Percentiles rank a stretch among this genome's conserved stretches.
Evolutionary conservation across 1,140 invertebrate species (phyloP).

Genomic region (Megalopta genalis): DNA sequence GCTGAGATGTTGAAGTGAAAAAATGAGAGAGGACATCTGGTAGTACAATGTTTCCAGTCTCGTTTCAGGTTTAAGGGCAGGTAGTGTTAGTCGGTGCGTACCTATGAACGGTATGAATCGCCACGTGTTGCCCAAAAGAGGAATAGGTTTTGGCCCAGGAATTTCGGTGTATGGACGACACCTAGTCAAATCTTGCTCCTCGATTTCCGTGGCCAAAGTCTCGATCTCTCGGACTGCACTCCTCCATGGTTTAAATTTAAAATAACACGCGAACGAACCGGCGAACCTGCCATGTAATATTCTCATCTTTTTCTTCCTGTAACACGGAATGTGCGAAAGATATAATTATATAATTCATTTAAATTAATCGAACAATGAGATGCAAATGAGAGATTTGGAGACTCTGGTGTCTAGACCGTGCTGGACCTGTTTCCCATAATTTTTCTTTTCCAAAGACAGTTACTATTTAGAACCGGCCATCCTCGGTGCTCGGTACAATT

Average conservation of each 20-base stretch:
- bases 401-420: no score
- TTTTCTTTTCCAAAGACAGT: no score
- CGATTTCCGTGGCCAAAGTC: slow-evolving; percentile 36
- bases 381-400: no score
- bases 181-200: slow-evolving; percentile 20
- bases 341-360: no score
- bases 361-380: no score
- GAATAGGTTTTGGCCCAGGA: slow-evolving; percentile 88
- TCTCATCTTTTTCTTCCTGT: slow-evolving; percentile 11
- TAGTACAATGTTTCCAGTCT: no score
- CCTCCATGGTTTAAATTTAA: background rate
- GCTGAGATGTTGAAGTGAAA: no score
- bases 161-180: slow-evolving; percentile 84
- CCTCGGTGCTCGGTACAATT: no score
- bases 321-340: background rate
- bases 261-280: background rate
- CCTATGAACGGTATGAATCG: slow-evolving; percentile 86
- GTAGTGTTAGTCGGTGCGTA: slow-evolving; percentile 63
- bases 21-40: no score
- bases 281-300: background rate
- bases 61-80: no score
- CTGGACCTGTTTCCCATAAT: no score
- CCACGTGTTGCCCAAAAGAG: slow-evolving; percentile 90
- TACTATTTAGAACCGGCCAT: no score
- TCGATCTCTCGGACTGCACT: slow-evolving; percentile 41